A percentile compares a stretch with the other conserved stretches of the same genome.
Conservation (phyloP, 2,888 invertebrate species). For the Andrena camellia region DNA sequence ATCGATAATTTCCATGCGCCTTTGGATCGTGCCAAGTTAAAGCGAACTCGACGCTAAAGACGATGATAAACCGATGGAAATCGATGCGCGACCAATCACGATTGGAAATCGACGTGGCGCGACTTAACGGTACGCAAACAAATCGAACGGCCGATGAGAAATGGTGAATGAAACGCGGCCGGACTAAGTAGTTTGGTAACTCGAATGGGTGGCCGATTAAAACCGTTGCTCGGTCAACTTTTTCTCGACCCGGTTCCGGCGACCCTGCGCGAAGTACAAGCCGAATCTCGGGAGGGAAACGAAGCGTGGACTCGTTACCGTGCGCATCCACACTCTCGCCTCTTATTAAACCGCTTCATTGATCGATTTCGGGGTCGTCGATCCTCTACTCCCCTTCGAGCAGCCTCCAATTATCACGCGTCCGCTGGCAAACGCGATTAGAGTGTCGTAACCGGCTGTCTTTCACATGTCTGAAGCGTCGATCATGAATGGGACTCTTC, state of each 20-base stretch:
- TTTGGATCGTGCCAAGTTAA: not conserved
- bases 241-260: conserved; percentile 49
- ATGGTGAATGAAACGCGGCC: conserved; percentile 42
- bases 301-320: conserved; percentile 15
- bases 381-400: too few relatives aligned
- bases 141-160: conserved; percentile 36
- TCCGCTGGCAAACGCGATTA: too few relatives aligned
- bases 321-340: not conserved
- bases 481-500: too few relatives aligned
- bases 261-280: conserved; percentile 48
- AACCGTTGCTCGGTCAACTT: conserved; percentile 63
- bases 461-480: too few relatives aligned
- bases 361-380: not conserved
- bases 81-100: not conserved
- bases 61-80: not conserved
- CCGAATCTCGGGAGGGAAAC: conserved; percentile 31
- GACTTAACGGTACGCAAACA: conserved; percentile 35
- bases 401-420: too few relatives aligned
- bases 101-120: not conserved
- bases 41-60: not conserved
- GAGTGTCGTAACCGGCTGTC: too few relatives aligned
- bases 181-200: conserved; percentile 44
- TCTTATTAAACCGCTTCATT: conserved; percentile 2
- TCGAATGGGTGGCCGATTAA: conserved; percentile 39
- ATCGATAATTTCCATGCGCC: not conserved